Percentiles rank a stretch among this genome's conserved stretches.
Conservation (phyloP, 2,113 vertebrate species). For the Larimichthys polyactis region DNA sequence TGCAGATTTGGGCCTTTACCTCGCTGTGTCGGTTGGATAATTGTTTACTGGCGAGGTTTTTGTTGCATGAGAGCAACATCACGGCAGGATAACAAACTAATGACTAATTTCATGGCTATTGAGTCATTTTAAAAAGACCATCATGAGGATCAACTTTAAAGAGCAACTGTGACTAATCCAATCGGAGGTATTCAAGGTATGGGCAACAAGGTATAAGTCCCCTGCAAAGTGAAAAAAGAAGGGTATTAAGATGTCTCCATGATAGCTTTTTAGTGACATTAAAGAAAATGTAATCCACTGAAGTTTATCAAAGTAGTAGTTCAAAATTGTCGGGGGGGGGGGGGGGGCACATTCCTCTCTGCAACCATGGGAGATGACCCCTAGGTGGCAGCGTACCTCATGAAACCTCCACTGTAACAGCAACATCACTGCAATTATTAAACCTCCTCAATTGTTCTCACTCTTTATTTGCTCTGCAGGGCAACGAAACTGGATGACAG, state of each 20-base stretch:
- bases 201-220: conserved; percentile 22
- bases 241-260: background rate
- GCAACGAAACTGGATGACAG: conserved; percentile 54
- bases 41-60: conserved; percentile 74
- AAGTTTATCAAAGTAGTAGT: conserved; percentile 12
- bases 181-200: conserved; percentile 45
- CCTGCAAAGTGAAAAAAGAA: conserved; percentile 4
- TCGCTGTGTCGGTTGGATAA: conserved; percentile 58
- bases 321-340: conserved; percentile 11
- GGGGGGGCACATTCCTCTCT: conserved; percentile 51
- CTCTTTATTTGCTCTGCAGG: conserved; percentile 62
- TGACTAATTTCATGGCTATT: conserved; percentile 80
- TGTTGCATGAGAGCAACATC: conserved; percentile 69
- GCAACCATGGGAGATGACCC: conserved; percentile 68
- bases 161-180: conserved; percentile 62
- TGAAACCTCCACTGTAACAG: conserved; percentile 58
- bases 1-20: conserved; percentile 71
- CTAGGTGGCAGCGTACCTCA: conserved; percentile 75
- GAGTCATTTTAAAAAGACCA: conserved; percentile 72
- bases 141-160: conserved; percentile 57
- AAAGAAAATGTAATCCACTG: conserved; percentile 19
- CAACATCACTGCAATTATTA: conserved; percentile 62
- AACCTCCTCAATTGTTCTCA: conserved; percentile 49
- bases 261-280: background rate
- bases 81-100: conserved; percentile 73